These are phyloP conservation scores for Acrossocheilus wenchowensis DNA, from an alignment of 2,797 vertebrate genomes.

Conservation along the genomic window DNA sequence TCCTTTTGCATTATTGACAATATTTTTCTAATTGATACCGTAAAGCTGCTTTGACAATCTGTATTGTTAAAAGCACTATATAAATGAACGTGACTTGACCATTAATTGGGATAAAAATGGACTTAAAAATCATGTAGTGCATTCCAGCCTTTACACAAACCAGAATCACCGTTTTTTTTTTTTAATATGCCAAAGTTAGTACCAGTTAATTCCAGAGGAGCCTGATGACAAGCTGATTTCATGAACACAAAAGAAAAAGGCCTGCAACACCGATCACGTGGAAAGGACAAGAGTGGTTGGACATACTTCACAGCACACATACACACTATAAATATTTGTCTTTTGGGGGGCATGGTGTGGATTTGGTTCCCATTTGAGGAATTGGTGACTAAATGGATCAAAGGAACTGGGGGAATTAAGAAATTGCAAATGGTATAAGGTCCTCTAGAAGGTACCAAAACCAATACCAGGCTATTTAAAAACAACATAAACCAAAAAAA, in stretches of 20 bases:
- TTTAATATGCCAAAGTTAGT: neutral
- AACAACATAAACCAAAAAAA: neutral
- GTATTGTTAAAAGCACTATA: too few relatives aligned
- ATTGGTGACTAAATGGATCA: slow-evolving; percentile 3
- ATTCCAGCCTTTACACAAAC: slow-evolving; percentile 9
- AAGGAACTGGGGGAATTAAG: neutral
- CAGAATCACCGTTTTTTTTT: neutral
- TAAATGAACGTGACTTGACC: too few relatives aligned
- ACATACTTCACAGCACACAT: slow-evolving; percentile 37
- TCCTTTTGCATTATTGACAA: too few relatives aligned
- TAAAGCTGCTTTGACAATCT: too few relatives aligned
- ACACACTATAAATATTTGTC: slow-evolving; percentile 36
- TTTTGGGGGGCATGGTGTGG: neutral
- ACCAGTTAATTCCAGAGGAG: slow-evolving; percentile 5
- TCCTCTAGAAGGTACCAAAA: slow-evolving; percentile 33
- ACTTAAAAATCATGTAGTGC: neutral
- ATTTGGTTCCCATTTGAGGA: slow-evolving; percentile 26
- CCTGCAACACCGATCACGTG: neutral
- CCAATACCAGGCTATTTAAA: slow-evolving; percentile 1
- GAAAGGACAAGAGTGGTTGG: slow-evolving; percentile 38
- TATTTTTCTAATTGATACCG: too few relatives aligned
- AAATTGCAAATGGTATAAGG: slow-evolving; percentile 29
- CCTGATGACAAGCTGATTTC: slow-evolving; percentile 8
- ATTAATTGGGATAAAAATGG: neutral
- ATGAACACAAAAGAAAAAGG: slow-evolving; percentile 14